Percentiles rank a stretch among this genome's conserved stretches.
phyloP scores from a whole-genome alignment of 2,113 vertebrate species.

The Psephotus haematonotus region DNA sequence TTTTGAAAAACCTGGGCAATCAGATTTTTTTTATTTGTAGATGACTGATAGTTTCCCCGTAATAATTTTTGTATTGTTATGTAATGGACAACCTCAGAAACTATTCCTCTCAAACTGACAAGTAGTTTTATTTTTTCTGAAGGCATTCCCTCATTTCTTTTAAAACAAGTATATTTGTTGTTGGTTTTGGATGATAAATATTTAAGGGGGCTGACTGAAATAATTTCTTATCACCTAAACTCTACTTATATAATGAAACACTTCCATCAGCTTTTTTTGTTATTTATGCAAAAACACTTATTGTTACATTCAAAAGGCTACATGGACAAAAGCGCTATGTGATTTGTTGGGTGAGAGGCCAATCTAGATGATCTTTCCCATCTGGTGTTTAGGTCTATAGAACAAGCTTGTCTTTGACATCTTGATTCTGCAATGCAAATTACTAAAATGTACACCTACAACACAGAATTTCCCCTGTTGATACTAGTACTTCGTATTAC shows the following conservation, averaged over 20 bases:
- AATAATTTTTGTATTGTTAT: not conserved
- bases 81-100: not conserved
- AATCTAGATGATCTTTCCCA: not conserved
- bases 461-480: not conserved
- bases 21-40: not conserved
- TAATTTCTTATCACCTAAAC: not conserved
- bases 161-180: not conserved
- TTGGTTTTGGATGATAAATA: not conserved
- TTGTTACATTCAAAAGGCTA: not conserved
- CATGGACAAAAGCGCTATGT: not conserved
- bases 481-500: not conserved
- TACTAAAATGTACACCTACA: not conserved
- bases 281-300: not conserved
- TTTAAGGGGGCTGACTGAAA: not conserved
- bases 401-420: not conserved
- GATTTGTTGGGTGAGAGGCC: not conserved
- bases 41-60: not conserved
- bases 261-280: not conserved
- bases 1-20: not conserved
- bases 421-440: conserved; percentile 19
- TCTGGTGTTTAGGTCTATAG: not conserved
- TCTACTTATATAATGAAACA: not conserved
- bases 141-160: not conserved
- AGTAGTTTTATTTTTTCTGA: not conserved
- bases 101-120: not conserved